Conservation (phyloP, 1,140 invertebrate species). For the Laupala kohalensis region DNA sequence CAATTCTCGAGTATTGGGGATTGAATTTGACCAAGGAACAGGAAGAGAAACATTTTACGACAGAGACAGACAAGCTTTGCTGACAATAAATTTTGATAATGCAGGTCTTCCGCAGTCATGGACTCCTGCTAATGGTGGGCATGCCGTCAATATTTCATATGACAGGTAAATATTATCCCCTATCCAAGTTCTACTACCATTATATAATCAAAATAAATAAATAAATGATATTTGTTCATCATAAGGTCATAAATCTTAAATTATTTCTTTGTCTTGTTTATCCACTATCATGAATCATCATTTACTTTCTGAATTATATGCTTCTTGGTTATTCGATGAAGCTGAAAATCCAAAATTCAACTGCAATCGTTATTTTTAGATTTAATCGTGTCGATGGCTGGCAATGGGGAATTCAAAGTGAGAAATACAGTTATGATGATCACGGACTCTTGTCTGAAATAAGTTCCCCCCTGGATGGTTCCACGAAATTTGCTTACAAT, state of each 20-base stretch:
- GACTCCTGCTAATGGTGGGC: slow-evolving; percentile 52
- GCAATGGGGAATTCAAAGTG: slow-evolving; percentile 75
- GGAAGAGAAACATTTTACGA: slow-evolving; percentile 82
- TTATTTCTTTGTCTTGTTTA: too few species aligned
- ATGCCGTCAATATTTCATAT: slow-evolving; percentile 70
- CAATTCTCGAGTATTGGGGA: slow-evolving; percentile 62
- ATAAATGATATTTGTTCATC: too few species aligned
- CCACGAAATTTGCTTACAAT: slow-evolving; percentile 64
- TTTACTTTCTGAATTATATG: too few species aligned
- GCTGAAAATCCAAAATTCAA: not conserved
- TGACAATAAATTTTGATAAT: slow-evolving; percentile 76
- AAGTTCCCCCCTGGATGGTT: slow-evolving; percentile 63
- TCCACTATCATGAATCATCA: too few species aligned
- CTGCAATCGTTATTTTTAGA: too few species aligned
- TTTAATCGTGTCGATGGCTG: slow-evolving; percentile 84
- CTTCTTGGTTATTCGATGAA: too few species aligned
- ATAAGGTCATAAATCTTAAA: too few species aligned
- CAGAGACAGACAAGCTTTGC: slow-evolving; percentile 59
- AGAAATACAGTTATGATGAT: slow-evolving; percentile 75
- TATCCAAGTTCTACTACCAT: too few species aligned
- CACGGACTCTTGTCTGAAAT: slow-evolving; percentile 74
- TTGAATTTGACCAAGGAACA: slow-evolving; percentile 81
- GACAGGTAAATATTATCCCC: slow-evolving; percentile 40
- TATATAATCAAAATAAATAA: too few species aligned
- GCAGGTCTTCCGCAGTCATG: slow-evolving; percentile 71